Evolutionary conservation across 2,113 vertebrate species (phyloP), one percentile per base, ranked within the genome.

Genomic region (Rhombomys opimus): DNA sequence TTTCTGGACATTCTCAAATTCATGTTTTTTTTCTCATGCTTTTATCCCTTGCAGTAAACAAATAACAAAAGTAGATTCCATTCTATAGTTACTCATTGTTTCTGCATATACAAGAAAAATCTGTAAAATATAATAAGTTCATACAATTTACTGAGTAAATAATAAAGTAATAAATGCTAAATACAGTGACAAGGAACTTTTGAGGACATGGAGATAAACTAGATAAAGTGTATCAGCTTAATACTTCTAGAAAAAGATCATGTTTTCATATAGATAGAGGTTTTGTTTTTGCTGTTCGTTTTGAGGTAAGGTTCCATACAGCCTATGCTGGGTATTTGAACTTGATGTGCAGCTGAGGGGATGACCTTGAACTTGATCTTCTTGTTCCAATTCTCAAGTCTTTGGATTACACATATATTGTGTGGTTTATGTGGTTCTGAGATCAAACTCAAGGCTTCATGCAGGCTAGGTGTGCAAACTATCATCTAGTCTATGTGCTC

Each of bases 1-100:
- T 46, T 46, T 46, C 46, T 95, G 91, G 87, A 59, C n/a, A 5
- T 32, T 65, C 61, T 93, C 18, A 95, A 87, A 75, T 94, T 94
- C 7, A 50, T 82, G 67, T 91, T 96, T 96, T 88, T 1, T 46
- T 65, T 13, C 46, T 73, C 4, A 80, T 57, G 32, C 35, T 84
- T 96, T 94, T 85, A 88, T 88, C 70, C 12, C 17, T 90, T 76
- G n/a, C 46, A 46, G 46, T 46, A 46, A 5, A 5, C 46, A 46
- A 46, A 46, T 46, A 46, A 46, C 46, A 46, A 46, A 46, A 46
- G 46, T 46, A 46, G 46, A 46, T 46, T 46, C 46, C 46, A 46
- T 46, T 46, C 46, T 46, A 46, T 46, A 46, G 46, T 46, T 46
- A 46, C 46, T 46, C 46, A 46, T 81, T 35, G 9, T 75, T 95